A percentile compares a stretch with the other conserved stretches of the same genome.
phyloP scores from a whole-genome alignment of 2,888 invertebrate genomes.

The Pachliopta kotzebuea region DNA sequence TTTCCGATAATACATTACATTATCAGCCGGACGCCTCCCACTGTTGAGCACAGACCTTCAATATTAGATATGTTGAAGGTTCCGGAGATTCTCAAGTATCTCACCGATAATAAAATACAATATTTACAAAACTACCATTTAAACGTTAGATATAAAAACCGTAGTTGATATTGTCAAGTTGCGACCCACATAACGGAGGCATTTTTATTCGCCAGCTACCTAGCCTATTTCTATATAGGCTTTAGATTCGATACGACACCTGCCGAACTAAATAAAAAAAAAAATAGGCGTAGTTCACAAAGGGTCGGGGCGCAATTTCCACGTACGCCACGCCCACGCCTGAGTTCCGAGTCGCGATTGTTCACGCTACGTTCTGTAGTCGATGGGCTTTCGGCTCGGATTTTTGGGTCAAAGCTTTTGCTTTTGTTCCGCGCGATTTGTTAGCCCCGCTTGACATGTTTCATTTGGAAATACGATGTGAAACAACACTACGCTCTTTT shows the following conservation, averaged over 20 bases:
- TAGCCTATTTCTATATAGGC: constrained; percentile 32
- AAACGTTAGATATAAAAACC: constrained; percentile 17
- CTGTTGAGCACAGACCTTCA: no score
- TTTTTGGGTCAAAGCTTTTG: constrained; percentile 47
- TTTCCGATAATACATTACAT: neutral
- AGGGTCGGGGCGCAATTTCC: constrained; percentile 51
- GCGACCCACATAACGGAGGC: constrained; percentile 30
- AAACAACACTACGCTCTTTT: constrained; percentile 26
- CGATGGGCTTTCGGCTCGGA: constrained; percentile 40
- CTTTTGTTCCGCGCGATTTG: constrained; percentile 44
- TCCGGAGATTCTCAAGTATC: no score
- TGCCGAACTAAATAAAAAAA: constrained; percentile 38
- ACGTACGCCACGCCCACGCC: constrained; percentile 44
- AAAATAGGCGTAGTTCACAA: constrained; percentile 46
- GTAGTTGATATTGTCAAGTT: constrained; percentile 22
- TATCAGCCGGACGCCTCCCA: no score
- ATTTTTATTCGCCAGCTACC: constrained; percentile 31
- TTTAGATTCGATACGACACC: constrained; percentile 42
- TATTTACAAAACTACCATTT: constrained; percentile 19
- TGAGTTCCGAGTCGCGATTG: constrained; percentile 28
- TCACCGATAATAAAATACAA: constrained; percentile 10
- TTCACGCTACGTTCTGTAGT: constrained; percentile 36
- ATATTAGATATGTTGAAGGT: no score
- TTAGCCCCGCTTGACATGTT: constrained; percentile 38
- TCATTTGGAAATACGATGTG: constrained; percentile 35